Evolutionary conservation across 2,888 invertebrate species (phyloP).

Genomic region (Chydorus sphaericus): DNA sequence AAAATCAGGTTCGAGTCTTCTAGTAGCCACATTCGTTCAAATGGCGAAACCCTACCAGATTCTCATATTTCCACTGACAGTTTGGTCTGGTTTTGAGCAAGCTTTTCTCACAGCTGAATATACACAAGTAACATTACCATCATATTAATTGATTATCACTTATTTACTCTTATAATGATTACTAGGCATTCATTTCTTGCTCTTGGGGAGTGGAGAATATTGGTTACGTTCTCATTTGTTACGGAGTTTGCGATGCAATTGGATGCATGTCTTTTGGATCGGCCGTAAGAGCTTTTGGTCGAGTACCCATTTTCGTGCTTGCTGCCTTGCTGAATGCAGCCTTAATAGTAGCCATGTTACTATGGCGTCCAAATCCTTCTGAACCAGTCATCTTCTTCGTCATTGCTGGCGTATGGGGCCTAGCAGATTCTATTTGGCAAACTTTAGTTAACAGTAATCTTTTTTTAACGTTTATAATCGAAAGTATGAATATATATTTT

Average conservation of each 20-base stretch:
- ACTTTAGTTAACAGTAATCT: slow-evolving; percentile 44
- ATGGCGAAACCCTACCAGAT: slow-evolving; percentile 82
- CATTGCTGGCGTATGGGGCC: slow-evolving; percentile 83
- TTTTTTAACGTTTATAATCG: too few relatives aligned
- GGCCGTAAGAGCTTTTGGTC: slow-evolving; percentile 79
- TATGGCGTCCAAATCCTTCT: slow-evolving; percentile 74
- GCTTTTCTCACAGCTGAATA: slow-evolving; percentile 76
- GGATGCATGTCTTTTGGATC: slow-evolving; percentile 84
- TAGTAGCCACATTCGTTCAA: slow-evolving; percentile 80
- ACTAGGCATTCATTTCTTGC: slow-evolving; percentile 74
- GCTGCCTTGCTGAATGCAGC: slow-evolving; percentile 61
- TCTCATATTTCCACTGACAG: slow-evolving; percentile 80
- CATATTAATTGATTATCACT: too few relatives aligned
- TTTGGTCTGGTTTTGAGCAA: slow-evolving; percentile 96
- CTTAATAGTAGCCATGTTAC: slow-evolving; percentile 60
- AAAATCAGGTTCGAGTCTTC: slow-evolving; percentile 58
- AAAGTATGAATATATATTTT: too few relatives aligned
- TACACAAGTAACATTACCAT: slow-evolving; percentile 35
- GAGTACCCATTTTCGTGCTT: slow-evolving; percentile 54
- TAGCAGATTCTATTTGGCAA: slow-evolving; percentile 94
- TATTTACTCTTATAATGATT: too few relatives aligned
- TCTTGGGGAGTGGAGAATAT: slow-evolving; percentile 81
- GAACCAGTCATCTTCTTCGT: slow-evolving; percentile 68
- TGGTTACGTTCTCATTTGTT: slow-evolving; percentile 94
- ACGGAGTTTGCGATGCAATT: slow-evolving; percentile 82